Conservation (phyloP, 37 sponge, comb jelly and placozoan species). For the Corticium candelabrum region DNA sequence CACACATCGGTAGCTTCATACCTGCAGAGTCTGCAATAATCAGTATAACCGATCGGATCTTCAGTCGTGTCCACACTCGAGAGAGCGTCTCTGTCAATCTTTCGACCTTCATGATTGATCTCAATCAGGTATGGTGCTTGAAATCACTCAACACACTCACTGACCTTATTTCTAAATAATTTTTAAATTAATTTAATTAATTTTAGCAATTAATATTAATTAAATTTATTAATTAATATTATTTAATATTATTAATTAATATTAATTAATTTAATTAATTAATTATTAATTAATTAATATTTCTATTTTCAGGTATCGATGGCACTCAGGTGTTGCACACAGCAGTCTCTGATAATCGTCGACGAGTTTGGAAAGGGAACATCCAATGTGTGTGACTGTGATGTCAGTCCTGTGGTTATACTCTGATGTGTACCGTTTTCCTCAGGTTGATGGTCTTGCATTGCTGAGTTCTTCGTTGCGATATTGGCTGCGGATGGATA, state of each 20-base stretch:
- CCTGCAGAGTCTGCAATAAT: constrained; percentile 82
- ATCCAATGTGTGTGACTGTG: constrained; percentile 55
- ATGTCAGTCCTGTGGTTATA: background rate
- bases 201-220: too few species aligned
- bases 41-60: constrained; percentile 80
- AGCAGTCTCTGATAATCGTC: constrained; percentile 61
- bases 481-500: constrained; percentile 50
- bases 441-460: constrained; percentile 74
- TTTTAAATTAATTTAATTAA: background rate
- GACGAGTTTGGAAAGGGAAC: constrained; percentile 99
- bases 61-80: constrained; percentile 78
- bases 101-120: constrained; percentile 92
- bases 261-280: too few species aligned
- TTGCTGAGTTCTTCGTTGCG: constrained; percentile 60
- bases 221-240: background rate
- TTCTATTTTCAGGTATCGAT: too few species aligned
- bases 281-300: background rate
- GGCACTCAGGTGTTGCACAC: constrained; percentile 36
- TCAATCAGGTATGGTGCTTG: constrained; percentile 65
- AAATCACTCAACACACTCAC: background rate
- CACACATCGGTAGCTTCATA: constrained; percentile 92
- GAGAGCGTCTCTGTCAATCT: constrained; percentile 85
- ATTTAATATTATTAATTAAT: background rate
- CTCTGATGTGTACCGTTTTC: background rate
- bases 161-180: background rate